Evolutionary conservation across 2,888 invertebrate genomes (phyloP), one percentile per base, ranked within the genome.

Genomic region (Agrenia bidenticulata): DNA sequence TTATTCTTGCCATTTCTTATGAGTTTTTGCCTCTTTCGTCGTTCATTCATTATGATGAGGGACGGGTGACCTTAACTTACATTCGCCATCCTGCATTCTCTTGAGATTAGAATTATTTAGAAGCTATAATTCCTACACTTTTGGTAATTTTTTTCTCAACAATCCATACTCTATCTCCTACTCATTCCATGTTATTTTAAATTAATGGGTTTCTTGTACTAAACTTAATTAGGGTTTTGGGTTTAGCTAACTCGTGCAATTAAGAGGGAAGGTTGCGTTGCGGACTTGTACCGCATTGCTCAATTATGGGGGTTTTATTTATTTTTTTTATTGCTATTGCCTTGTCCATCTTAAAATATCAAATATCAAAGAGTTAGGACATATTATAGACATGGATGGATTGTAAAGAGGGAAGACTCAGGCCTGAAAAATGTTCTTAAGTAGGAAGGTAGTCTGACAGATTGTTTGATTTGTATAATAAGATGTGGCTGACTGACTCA

Each of bases 21-120:
- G 21, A 51, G 11, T 51, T 51, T 51, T 51, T 51, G 24, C 51
- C 45, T 45, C 19, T 19, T 45, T 45, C 45, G 11, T 32, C 32
- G 4, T 32, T 32, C 32, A 45, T 45, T 45, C 45, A 45, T 51
- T 19, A 55, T 27, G 32, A 55, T 55, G 53, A 53, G 11, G 51
- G 51, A 51, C 55, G 37, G 55, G 27, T 55, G 55, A 55, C 55
- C 55, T 55, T 55, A 55, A 55, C 55, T 55, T 55, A 55, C 55
- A 55, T 55, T 55, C 13, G 5, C 5, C n/a, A 19, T 4, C 17
- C 45, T 45, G 45, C 45, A 45, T 45, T 45, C 32, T 45, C 17
- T 15, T 45, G 45, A 17, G 45, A 19, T 17, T 15, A 15, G 5
- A n/a, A 45, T 15, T 19, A 17, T 45, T 45, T 45, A 9, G n/a